Percentiles rank a stretch among this genome's conserved stretches.
Evolutionary conservation across 2,113 vertebrate species (phyloP).

Genomic region (Rattus norvegicus): GRCr8 NC_086021.1:158884501-158885000

Average conservation of each 20-base stretch:
- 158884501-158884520: conserved; percentile 82
- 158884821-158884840: conserved; percentile 82
- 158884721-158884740: conserved; percentile 93
- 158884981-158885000: conserved; percentile 72
- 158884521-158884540: conserved; percentile 78
- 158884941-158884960: conserved; percentile 83
- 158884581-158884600: conserved; percentile 83
- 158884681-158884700: conserved; percentile 82
- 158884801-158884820: conserved; percentile 73
- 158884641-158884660: conserved; percentile 86
- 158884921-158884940: conserved; percentile 83
- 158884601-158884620: conserved; percentile 79
- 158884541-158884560: conserved; percentile 76
- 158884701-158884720: conserved; percentile 88
- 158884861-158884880: too few relatives aligned
- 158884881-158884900: too few relatives aligned
- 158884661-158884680: conserved; percentile 84
- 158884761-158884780: conserved; percentile 87
- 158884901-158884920: conserved; percentile 56
- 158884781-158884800: conserved; percentile 84
- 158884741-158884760: conserved; percentile 94
- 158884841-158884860: conserved; percentile 87
- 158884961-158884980: conserved; percentile 80
- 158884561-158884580: conserved; percentile 81
- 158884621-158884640: conserved; percentile 84